Base-by-base conservation (phyloP, 2,797 vertebrate species). In the Phylloscopus collybita region DNA sequence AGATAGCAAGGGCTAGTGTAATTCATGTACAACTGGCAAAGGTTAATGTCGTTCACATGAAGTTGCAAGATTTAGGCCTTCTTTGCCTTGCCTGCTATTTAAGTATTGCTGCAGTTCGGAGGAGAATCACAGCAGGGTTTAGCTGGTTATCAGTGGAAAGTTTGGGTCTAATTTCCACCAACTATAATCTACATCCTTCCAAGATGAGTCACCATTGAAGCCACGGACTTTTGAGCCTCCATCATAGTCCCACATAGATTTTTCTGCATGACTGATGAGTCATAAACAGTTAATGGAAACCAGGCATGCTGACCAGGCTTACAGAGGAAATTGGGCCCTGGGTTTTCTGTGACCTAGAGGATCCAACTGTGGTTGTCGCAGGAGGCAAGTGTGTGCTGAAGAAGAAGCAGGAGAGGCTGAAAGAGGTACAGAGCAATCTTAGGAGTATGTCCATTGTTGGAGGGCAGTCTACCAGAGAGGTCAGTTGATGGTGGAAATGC, bases 381-480 rank as follows among this genome's bases (percentile, higher is more conserved):
- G 71, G 17, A 75, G 25, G 13, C 6, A 36, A 74, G 12, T 1
- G 0, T 32, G 22, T 61, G 22, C 47, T 7, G 1, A 80, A 60
- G 16, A 36, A 93, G n/a, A 62, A 78, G 20, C 13, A 90, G 29
- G 27, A 85, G 44, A 19, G 64, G 45, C 20, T 32, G 12, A 40
- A 40, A 70, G 49, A 65, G 38, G 44, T 19, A 47, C 16, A 65
- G 38, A 34, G 9, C 13, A 30, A 51, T 8, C 9, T 80, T 61
- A 2, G 9, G 25, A 7, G 7, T 74, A n/a, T 0, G 2, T 71
- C 16, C 22, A 13, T 32, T 9, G 0, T 4, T 32, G 53, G 10
- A 57, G 18, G 36, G 10, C 29, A 20, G 16, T 38, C 10, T 13
- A 18, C 3, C 21, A 75, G 47, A 38, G 23, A n/a, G 13, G 34